A percentile compares a stretch with the other conserved stretches of the same genome.
Evolutionary conservation across 2,113 vertebrate genomes (phyloP).

Genomic region (Trematomus loennbergii): DNA sequence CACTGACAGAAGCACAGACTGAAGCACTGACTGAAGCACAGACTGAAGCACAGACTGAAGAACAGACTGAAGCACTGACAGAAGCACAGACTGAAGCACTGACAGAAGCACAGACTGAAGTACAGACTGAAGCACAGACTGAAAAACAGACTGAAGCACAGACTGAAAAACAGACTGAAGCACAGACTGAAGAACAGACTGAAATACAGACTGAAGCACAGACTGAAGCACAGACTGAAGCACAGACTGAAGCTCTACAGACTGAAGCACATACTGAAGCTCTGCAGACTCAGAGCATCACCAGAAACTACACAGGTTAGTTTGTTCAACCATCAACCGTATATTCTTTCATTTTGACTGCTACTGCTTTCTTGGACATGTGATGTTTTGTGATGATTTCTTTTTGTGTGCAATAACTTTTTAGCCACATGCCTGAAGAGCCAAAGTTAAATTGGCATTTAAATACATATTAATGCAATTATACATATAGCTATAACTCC

Average conservation of each 20-base stretch:
- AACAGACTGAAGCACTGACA: too few relatives aligned
- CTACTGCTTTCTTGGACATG: too few relatives aligned
- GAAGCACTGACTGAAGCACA: too few relatives aligned
- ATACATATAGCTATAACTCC: too few relatives aligned
- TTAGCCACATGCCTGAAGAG: neutral
- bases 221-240: too few relatives aligned
- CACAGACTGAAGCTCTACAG: neutral
- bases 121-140: neutral
- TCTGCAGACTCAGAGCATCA: slow-evolving; percentile 46
- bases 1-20: too few relatives aligned
- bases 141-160: too few relatives aligned
- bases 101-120: too few relatives aligned
- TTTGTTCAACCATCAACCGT: neutral
- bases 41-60: too few relatives aligned
- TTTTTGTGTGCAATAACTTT: neutral
- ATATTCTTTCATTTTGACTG: too few relatives aligned
- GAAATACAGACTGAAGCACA: too few relatives aligned
- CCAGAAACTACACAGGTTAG: slow-evolving; percentile 82
- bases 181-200: neutral
- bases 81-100: too few relatives aligned
- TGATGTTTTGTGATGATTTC: neutral
- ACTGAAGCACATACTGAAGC: slow-evolving; percentile 23
- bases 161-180: slow-evolving; percentile 13
- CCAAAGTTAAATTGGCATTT: neutral
- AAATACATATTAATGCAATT: neutral